phyloP scores from a whole-genome alignment of 2,888 invertebrate genomes.

The Netelia inedita region DNA sequence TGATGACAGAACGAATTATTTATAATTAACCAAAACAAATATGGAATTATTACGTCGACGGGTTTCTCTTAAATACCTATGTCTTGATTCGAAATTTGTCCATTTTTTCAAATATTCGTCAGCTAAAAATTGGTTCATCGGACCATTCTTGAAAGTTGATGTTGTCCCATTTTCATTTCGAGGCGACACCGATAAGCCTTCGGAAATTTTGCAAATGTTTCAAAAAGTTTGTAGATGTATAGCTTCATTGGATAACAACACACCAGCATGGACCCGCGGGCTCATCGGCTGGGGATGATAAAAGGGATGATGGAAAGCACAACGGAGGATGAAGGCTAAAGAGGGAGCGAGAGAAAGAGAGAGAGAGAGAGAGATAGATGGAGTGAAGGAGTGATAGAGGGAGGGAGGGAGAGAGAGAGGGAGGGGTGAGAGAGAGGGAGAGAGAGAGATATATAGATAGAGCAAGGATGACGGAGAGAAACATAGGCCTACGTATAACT shows the following conservation, averaged over 20 bases:
- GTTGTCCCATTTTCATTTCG: background rate
- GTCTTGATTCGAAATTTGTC: too few relatives aligned
- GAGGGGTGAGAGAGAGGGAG: background rate
- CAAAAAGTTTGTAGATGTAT: background rate
- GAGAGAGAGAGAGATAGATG: background rate
- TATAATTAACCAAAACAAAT: too few relatives aligned
- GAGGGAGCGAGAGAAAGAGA: background rate
- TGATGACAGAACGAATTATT: too few relatives aligned
- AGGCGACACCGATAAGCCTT: background rate
- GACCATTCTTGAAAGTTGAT: background rate
- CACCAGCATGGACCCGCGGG: background rate
- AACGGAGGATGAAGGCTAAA: slow-evolving; percentile 4
- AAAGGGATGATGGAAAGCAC: slow-evolving; percentile 38
- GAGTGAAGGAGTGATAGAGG: background rate
- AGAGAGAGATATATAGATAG: background rate
- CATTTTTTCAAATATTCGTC: too few relatives aligned
- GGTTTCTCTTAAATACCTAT: too few relatives aligned
- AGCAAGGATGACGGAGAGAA: background rate
- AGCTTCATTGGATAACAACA: background rate
- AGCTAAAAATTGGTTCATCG: background rate
- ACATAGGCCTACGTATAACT: slow-evolving; percentile 26
- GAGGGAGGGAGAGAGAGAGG: background rate
- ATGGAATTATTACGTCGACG: too few relatives aligned
- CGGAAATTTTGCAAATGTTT: background rate
- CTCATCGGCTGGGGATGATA: background rate